Evolutionary conservation across 2,888 invertebrate species (phyloP).

Genomic region (Drosophila cognata): DNA sequence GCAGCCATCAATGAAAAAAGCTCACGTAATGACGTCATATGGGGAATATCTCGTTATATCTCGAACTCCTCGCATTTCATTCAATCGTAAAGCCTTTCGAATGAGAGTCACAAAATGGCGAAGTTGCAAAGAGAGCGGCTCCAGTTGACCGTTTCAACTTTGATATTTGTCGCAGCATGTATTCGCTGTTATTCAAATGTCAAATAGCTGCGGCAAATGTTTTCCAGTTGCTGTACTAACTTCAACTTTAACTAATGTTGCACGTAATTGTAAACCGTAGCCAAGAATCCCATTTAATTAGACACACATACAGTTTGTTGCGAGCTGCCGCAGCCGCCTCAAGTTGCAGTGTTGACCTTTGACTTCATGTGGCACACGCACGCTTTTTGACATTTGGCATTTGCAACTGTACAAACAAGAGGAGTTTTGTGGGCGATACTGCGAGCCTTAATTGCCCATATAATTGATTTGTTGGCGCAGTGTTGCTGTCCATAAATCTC

Average conservation of each 20-base stretch:
- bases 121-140: slow-evolving; percentile 8
- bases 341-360: slow-evolving; percentile 58
- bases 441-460: slow-evolving; percentile 14
- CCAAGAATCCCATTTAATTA: slow-evolving; percentile 37
- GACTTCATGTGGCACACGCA: slow-evolving; percentile 26
- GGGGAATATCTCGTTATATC: neutral
- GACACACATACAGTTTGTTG: slow-evolving; percentile 25
- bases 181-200: slow-evolving; percentile 43
- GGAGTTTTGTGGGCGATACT: slow-evolving; percentile 15
- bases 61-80: slow-evolving; percentile 21
- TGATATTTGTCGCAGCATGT: slow-evolving; percentile 38
- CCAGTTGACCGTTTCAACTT: slow-evolving; percentile 50
- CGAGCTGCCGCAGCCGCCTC: neutral
- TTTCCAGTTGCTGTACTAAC: slow-evolving; percentile 14
- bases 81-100: slow-evolving; percentile 10
- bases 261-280: slow-evolving; percentile 1
- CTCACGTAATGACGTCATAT: slow-evolving; percentile 51
- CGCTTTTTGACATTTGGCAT: slow-evolving; percentile 56
- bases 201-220: slow-evolving; percentile 30
- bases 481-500: neutral
- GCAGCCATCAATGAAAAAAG: slow-evolving; percentile 68
- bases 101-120: slow-evolving; percentile 8
- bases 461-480: slow-evolving; percentile 56
- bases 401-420: slow-evolving; percentile 15
- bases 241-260: neutral